Percentiles rank a stretch among this genome's conserved stretches.
Conservation (phyloP, 2,888 invertebrate species). For the Drosophila cognata region DNA sequence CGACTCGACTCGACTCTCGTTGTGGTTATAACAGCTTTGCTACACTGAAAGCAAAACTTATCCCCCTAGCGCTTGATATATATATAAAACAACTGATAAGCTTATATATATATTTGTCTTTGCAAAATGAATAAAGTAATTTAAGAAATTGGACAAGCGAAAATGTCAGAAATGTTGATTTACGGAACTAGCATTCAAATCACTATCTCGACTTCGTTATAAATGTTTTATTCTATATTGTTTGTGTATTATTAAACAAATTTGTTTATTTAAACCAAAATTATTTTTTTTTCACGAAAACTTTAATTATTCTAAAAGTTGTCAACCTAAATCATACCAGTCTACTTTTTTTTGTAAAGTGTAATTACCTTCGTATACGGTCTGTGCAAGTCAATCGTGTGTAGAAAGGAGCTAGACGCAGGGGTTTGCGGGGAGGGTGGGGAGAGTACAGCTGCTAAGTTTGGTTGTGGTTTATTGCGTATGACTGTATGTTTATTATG, state of each 20-base stretch:
- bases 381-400: constrained; percentile 39
- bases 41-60: background rate
- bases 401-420: background rate
- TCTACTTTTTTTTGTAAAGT: constrained; percentile 3
- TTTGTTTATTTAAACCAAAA: background rate
- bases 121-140: background rate
- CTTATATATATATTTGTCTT: background rate
- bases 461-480: constrained; percentile 50
- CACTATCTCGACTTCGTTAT: background rate
- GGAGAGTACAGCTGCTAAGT: background rate
- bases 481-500: constrained; percentile 28
- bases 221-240: background rate
- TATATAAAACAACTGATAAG: too few species aligned
- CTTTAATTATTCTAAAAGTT: background rate
- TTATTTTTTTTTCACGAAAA: background rate
- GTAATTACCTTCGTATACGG: constrained; percentile 47
- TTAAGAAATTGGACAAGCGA: background rate
- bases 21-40: constrained; percentile 51
- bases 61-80: too few species aligned
- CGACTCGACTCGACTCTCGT: constrained; percentile 16
- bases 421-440: background rate
- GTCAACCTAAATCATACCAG: background rate
- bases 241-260: background rate
- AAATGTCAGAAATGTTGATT: background rate
- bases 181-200: background rate